phyloP scores from a whole-genome alignment of 2,797 vertebrate genomes.

The Poecile montanus region DNA sequence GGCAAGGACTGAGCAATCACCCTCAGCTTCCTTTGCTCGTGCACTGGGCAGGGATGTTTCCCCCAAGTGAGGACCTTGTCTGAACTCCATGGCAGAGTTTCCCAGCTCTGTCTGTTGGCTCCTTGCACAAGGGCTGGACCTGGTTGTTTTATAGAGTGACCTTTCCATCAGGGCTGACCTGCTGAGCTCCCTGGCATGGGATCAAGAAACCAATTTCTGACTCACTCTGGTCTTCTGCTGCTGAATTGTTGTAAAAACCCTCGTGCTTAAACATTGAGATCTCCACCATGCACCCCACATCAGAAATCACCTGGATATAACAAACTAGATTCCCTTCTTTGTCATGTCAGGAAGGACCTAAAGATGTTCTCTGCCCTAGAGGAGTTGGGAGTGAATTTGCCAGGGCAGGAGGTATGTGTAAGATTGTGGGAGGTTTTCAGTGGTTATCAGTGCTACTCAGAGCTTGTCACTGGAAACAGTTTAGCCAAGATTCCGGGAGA shows the following conservation, averaged over 20 bases:
- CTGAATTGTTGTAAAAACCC: neutral
- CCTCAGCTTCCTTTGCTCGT: neutral
- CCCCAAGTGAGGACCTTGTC: neutral
- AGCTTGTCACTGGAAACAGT: neutral
- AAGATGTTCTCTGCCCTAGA: neutral
- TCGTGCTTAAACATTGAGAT: neutral
- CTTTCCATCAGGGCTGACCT: neutral
- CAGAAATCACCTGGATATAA: neutral
- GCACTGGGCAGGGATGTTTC: neutral
- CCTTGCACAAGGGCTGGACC: neutral
- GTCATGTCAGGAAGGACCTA: neutral
- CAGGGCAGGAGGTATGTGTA: neutral
- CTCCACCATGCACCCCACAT: accelerated
- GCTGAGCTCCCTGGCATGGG: neutral
- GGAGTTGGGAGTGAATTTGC: neutral
- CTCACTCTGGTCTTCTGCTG: neutral
- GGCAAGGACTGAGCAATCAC: neutral
- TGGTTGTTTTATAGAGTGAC: constrained; percentile 5
- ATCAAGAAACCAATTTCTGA: neutral
- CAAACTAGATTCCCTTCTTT: neutral
- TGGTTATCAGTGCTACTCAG: neutral
- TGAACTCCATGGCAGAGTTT: neutral
- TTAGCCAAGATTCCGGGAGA: neutral
- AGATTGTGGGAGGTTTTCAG: neutral
- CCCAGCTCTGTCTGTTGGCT: neutral